Evolutionary conservation across 2,888 invertebrate genomes (phyloP).

Genomic region (Pseudococcus viburni): DNA sequence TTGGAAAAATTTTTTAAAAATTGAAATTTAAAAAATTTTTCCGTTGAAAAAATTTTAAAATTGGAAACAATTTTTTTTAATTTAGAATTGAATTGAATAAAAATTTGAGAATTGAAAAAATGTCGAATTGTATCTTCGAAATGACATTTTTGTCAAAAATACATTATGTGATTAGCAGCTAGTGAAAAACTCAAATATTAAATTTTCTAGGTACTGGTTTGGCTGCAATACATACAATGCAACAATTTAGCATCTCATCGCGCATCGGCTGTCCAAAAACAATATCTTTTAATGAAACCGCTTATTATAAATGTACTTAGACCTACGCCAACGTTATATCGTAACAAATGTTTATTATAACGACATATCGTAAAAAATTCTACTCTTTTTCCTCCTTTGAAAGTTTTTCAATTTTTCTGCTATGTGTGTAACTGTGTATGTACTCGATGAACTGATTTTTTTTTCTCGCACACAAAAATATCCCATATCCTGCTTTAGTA

Average conservation of each 20-base stretch:
- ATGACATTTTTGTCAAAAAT: no score
- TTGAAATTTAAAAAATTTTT: no score
- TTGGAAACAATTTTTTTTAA: no score
- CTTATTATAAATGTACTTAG: not conserved
- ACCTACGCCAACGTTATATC: not conserved
- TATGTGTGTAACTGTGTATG: not conserved
- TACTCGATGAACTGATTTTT: slow-evolving; percentile 10
- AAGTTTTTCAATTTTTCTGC: not conserved
- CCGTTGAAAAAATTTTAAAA: no score
- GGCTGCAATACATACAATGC: not conserved
- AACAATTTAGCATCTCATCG: not conserved
- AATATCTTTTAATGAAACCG: slow-evolving; percentile 35
- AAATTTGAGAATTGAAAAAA: no score
- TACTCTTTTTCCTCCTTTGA: not conserved
- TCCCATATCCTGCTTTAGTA: not conserved
- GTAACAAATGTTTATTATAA: slow-evolving; percentile 19
- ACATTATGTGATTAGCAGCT: no score
- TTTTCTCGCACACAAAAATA: not conserved
- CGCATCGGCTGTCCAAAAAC: not conserved
- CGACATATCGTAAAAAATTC: not conserved
- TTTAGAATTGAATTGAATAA: no score
- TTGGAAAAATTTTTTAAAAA: no score
- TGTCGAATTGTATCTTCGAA: no score
- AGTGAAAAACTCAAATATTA: no score
- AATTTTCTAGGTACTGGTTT: not conserved